Conservation (phyloP, 1,140 invertebrate species). For the Globodera rostochiensis region DNA sequence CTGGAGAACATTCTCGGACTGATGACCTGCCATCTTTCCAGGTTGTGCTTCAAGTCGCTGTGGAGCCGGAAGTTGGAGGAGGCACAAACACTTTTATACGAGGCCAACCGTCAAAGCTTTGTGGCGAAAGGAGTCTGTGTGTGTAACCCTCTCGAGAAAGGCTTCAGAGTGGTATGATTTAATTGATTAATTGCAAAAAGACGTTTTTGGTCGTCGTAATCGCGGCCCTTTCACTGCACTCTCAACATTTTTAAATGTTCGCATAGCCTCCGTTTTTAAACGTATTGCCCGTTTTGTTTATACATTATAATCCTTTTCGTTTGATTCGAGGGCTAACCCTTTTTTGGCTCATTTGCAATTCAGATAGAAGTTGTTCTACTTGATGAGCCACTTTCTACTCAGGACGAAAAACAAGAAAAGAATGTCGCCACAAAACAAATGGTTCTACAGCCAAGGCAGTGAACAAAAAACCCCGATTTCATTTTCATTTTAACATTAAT, state of each 20-base stretch:
- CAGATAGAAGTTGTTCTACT: constrained; percentile 44
- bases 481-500: too few species aligned
- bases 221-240: too few species aligned
- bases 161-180: constrained; percentile 41
- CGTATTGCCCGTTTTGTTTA: not conserved
- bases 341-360: not conserved
- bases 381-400: constrained; percentile 33
- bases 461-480: not conserved
- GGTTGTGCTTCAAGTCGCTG: constrained; percentile 37
- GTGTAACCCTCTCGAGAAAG: constrained; percentile 39
- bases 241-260: too few species aligned
- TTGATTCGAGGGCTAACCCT: too few species aligned
- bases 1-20: constrained; percentile 35
- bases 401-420: constrained; percentile 20
- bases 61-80: constrained; percentile 38
- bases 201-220: too few species aligned
- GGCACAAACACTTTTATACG: constrained; percentile 22
- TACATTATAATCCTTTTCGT: too few species aligned
- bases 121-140: constrained; percentile 33
- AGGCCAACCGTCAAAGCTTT: constrained; percentile 31
- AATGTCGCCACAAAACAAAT: constrained; percentile 6
- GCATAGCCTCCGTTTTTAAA: not conserved
- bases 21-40: constrained; percentile 38
- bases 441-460: constrained; percentile 16
- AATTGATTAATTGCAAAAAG: too few species aligned